A percentile compares a stretch with the other conserved stretches of the same genome.
Evolutionary conservation across 2,888 invertebrate species (phyloP).

Genomic region (Pardosa pseudoannulata): DNA sequence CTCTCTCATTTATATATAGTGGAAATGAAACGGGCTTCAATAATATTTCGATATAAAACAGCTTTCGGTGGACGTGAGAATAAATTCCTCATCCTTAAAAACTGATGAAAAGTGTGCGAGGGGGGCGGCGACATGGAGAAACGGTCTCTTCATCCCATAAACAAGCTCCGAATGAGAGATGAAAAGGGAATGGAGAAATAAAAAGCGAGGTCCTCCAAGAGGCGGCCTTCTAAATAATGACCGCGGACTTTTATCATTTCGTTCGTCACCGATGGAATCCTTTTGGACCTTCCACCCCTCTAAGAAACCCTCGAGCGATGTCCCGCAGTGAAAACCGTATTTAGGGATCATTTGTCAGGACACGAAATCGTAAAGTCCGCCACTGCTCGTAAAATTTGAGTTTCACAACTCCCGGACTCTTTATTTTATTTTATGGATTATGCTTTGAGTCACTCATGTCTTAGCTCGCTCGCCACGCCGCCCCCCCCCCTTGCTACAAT

Average conservation of each 20-base stretch:
- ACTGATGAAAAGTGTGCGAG: no score
- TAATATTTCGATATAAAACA: no score
- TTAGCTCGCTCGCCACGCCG: not conserved
- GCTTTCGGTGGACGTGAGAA: no score
- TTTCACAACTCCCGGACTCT: conserved; percentile 53
- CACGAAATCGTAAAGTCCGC: conserved; percentile 62
- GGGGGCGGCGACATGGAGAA: no score
- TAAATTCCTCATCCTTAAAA: no score
- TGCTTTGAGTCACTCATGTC: conserved; percentile 38
- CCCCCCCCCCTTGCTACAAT: conserved; percentile 31
- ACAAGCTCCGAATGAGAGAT: conserved; percentile 20
- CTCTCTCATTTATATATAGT: no score
- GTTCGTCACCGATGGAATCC: conserved; percentile 25
- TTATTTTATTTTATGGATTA: conserved; percentile 51
- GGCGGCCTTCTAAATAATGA: conserved; percentile 51
- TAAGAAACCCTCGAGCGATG: conserved; percentile 30
- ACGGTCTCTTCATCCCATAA: conserved; percentile 31
- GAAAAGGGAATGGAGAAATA: not conserved
- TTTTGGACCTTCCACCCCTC: conserved; percentile 16
- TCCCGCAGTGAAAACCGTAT: conserved; percentile 61
- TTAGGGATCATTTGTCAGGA: conserved; percentile 70
- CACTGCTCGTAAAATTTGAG: conserved; percentile 63
- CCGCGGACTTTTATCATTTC: conserved; percentile 51
- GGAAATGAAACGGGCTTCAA: no score
- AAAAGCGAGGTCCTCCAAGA: no score